Percentiles rank a stretch among this genome's conserved stretches.
These are phyloP conservation scores for Corythoichthys haematopterus DNA, from an alignment of 2,113 vertebrate genomes.

Conservation along the genomic window DNA sequence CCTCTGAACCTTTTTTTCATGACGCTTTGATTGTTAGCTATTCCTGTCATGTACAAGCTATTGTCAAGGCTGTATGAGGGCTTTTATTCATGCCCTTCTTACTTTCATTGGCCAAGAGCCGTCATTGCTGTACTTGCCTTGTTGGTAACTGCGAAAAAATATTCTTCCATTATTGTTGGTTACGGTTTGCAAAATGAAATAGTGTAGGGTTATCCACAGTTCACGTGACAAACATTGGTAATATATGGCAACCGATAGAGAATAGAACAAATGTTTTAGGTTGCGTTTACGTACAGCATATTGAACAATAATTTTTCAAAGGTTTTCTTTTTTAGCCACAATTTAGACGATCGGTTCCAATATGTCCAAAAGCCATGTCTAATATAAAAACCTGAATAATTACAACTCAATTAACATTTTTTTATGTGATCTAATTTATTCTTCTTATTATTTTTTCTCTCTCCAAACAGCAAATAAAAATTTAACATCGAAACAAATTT, in stretches of 20 bases:
- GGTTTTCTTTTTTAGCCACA: not conserved
- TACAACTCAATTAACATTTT: no score
- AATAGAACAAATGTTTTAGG: not conserved
- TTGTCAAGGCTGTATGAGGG: conserved; percentile 34
- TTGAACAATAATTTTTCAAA: not conserved
- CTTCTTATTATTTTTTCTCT: no score
- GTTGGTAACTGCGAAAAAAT: not conserved
- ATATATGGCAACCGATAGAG: not conserved
- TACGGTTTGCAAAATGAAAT: not conserved
- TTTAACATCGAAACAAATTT: no score
- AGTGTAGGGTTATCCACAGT: not conserved
- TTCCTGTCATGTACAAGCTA: conserved; percentile 58
- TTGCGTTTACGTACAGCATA: not conserved
- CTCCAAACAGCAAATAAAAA: no score
- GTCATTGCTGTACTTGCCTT: conserved; percentile 48
- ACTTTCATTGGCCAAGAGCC: conserved; percentile 61
- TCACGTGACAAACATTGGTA: not conserved
- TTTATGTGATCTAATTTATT: no score
- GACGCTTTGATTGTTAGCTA: conserved; percentile 63
- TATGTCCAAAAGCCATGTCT: no score
- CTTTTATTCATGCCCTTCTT: conserved; percentile 65
- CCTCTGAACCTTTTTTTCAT: conserved; percentile 44
- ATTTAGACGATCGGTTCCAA: no score
- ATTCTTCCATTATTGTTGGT: not conserved
- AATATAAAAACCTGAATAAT: no score